Conservation (phyloP, 2,113 vertebrate genomes). For the Odocoileus virginianus region DNA sequence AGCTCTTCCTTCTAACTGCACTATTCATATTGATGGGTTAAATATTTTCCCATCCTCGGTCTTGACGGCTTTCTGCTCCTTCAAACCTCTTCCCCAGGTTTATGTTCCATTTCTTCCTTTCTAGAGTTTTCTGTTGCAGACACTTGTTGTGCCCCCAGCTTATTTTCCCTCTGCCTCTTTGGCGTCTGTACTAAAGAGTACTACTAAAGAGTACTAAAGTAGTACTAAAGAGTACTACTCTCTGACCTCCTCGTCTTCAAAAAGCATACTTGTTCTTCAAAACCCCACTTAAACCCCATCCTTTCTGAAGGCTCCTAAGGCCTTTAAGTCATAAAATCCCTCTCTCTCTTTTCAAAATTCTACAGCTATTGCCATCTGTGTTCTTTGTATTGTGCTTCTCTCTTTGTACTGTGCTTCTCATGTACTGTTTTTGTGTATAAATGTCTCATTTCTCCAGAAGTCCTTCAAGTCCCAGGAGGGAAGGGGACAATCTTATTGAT, state of each 20-base stretch:
- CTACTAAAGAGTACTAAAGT: no score
- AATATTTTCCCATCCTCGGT: not conserved
- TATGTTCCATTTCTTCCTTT: not conserved
- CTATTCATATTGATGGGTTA: not conserved
- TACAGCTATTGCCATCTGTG: not conserved
- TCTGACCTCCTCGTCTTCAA: not conserved
- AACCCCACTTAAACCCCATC: not conserved
- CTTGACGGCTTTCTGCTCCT: not conserved
- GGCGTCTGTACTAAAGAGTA: not conserved
- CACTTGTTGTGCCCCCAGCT: not conserved
- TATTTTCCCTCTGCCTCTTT: not conserved
- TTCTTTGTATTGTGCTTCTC: not conserved
- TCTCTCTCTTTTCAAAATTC: not conserved
- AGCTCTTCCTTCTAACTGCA: not conserved
- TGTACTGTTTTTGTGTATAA: not conserved
- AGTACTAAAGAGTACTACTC: not conserved
- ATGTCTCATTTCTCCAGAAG: not conserved
- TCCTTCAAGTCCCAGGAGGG: not conserved
- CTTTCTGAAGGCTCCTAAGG: slow-evolving; percentile 8
- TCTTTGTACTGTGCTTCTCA: not conserved
- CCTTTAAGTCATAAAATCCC: not conserved
- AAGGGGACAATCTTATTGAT: not conserved
- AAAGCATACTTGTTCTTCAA: not conserved
- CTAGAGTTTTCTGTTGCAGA: not conserved
- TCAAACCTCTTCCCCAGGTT: not conserved